A percentile compares a stretch with the other conserved stretches of the same genome.
These are phyloP conservation scores for Lasioglossum zephyrum DNA, from an alignment of 2,888 invertebrate genomes.

Conservation along the genomic window DNA sequence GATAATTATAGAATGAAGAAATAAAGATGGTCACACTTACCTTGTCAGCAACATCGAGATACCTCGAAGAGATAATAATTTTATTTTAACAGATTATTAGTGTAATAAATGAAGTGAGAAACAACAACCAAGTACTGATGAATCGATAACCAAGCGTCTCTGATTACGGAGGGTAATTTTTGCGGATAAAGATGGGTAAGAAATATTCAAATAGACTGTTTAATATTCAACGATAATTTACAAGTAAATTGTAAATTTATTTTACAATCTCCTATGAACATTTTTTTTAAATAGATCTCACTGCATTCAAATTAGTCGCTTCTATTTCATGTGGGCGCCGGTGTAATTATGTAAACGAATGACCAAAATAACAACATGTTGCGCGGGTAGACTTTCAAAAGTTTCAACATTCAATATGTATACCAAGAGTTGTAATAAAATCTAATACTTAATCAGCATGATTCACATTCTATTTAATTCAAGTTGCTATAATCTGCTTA, in stretches of 20 bases:
- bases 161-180: constrained; percentile 55
- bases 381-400: neutral
- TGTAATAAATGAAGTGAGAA: constrained; percentile 27
- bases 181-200: constrained; percentile 51
- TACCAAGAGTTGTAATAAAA: no score
- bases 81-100: neutral
- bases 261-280: constrained; percentile 41
- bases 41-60: neutral
- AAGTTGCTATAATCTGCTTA: no score
- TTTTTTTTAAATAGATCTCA: constrained; percentile 60
- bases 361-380: neutral
- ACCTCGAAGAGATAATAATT: neutral
- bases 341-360: neutral
- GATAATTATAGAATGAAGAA: neutral
- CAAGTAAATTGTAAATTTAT: constrained; percentile 69
- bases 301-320: constrained; percentile 53
- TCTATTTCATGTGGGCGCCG: constrained; percentile 14
- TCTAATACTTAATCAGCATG: no score
- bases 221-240: constrained; percentile 72
- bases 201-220: constrained; percentile 62
- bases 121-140: constrained; percentile 32
- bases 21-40: neutral
- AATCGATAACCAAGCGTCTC: constrained; percentile 49
- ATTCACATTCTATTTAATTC: no score
- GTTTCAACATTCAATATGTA: no score